phyloP scores from a whole-genome alignment of 2,888 invertebrate genomes.

The Limnephilus lunatus region DNA sequence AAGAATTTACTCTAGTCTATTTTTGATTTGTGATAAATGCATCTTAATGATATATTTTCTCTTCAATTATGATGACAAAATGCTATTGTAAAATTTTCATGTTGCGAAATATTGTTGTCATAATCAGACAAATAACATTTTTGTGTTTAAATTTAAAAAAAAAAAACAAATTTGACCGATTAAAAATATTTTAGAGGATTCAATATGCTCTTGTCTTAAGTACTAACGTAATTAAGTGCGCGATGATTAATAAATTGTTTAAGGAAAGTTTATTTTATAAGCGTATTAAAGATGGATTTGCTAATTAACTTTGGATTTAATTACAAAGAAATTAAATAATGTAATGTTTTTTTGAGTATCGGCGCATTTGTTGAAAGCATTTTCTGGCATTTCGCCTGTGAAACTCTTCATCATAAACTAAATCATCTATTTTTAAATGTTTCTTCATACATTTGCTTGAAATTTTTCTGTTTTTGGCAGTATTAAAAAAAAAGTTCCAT shows the following conservation, averaged over 20 bases:
- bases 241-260: neutral
- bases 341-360: neutral
- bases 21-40: neutral
- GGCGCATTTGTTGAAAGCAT: neutral
- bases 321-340: neutral
- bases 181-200: slow-evolving; percentile 11
- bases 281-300: neutral
- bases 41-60: neutral
- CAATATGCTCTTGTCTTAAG: neutral
- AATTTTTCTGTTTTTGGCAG: neutral
- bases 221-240: slow-evolving; percentile 31
- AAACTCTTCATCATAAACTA: neutral
- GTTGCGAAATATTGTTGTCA: neutral
- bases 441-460: neutral
- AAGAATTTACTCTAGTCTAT: neutral
- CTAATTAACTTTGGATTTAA: neutral
- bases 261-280: neutral
- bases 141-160: neutral
- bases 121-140: neutral
- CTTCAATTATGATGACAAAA: neutral
- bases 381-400: neutral
- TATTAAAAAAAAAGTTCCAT: no score
- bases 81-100: neutral
- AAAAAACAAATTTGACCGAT: neutral
- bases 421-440: neutral